Base-by-base conservation (phyloP, 2,888 invertebrate genomes). In the Deilephila elpenor region DNA sequence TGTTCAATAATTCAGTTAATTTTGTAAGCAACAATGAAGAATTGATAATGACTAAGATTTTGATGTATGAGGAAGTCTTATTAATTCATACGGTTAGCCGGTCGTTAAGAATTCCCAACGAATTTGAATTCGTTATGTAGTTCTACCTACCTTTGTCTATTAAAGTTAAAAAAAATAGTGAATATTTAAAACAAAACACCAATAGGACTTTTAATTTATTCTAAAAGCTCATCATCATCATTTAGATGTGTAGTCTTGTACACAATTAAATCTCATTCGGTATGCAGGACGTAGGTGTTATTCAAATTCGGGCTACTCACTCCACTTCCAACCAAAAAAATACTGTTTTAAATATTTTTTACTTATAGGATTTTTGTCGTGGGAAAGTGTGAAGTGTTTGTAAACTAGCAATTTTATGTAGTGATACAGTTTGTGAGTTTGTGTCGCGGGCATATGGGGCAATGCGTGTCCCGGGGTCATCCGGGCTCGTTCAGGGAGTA, bases 401-500 rank as follows among this genome's bases (percentile, higher is more conserved):
- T 75, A 79, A 74, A 74, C 76, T 75, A 78, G 78, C 79, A 74
- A 79, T 79, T 85, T 84, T 83, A 80, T 78, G 72, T 74, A 74
- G 64, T 72, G 72, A 79, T 74, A 78, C 73, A 78, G 79, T 78
- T 81, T 73, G 82, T 81, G 73, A 77, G 79, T 80, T 82, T 78
- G 82, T 82, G 80, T 74, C 62, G 78, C 87, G 86, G 85, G 91
- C 95, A 85, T 96, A 97, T 97, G 97, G 97, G 97, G 96, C 96
- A 97, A 96, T 97, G 97, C 95, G 96, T 96, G 94, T 96, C 96
- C 94, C 96, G 96, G 92, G 91, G 91, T 84, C 88, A 92, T 87
- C 93, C 93, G 90, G 95, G 93, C 90, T 88, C 94, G 74, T 92
- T 92, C 62, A 73, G 62, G 11, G 70, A 73, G n/a, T 73, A 73